These are phyloP conservation scores for Drosophila saltans DNA, from an alignment of 1,140 invertebrate species.

Conservation along the genomic window DNA sequence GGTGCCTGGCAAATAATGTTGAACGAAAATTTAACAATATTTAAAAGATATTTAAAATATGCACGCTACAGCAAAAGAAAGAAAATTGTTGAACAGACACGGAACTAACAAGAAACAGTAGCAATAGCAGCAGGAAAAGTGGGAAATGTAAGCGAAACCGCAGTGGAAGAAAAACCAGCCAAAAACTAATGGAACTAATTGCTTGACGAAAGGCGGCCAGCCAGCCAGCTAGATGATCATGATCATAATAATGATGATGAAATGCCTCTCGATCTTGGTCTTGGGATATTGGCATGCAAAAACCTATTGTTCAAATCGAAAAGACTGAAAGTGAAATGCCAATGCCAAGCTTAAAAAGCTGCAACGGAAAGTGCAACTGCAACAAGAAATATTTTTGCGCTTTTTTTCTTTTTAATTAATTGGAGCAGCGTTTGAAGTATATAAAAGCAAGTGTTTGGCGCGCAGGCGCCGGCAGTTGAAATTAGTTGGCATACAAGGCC, in stretches of 20 bases:
- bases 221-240: not conserved
- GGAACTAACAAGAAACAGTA: conserved; percentile 60
- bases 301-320: conserved; percentile 62
- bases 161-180: conserved; percentile 48
- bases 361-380: conserved; percentile 14
- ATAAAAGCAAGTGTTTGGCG: conserved; percentile 75
- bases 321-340: conserved; percentile 70
- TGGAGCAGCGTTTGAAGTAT: conserved; percentile 66
- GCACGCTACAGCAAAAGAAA: conserved; percentile 50
- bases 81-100: conserved; percentile 58
- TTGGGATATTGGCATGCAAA: conserved; percentile 2
- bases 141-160: conserved; percentile 40
- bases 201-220: conserved; percentile 72
- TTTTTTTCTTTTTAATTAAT: conserved; percentile 42
- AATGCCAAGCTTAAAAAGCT: conserved; percentile 69
- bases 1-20: conserved; percentile 53
- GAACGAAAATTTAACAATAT: conserved; percentile 54
- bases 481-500: conserved; percentile 30
- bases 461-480: conserved; percentile 71
- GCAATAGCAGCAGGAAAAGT: conserved; percentile 38
- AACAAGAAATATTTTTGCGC: not conserved
- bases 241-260: not conserved
- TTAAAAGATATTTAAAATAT: conserved; percentile 53
- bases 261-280: too few species aligned
- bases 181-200: conserved; percentile 79